Percentiles rank a stretch among this genome's conserved stretches.
phyloP scores from a whole-genome alignment of 2,113 vertebrate genomes.

The Archocentrus centrarchus region DNA sequence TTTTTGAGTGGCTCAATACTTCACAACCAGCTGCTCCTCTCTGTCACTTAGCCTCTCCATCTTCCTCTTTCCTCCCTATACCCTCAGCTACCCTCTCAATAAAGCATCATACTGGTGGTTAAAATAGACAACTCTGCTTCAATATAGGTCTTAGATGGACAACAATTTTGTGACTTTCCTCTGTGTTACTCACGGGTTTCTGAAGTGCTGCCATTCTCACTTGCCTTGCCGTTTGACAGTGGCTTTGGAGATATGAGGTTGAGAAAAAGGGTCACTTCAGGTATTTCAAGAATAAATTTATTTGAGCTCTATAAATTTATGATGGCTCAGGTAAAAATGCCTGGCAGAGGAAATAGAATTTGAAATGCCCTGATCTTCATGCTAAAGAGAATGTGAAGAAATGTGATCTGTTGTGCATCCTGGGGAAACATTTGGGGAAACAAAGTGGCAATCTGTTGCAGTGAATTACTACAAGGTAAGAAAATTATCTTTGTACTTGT shows the following conservation, averaged over 20 bases:
- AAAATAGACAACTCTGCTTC: constrained; percentile 42
- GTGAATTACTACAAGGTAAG: background rate
- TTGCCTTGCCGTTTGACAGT: constrained; percentile 10
- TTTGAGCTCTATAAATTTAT: constrained; percentile 33
- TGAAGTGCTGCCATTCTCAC: constrained; percentile 49
- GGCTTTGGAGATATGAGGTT: constrained; percentile 10
- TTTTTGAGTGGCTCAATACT: constrained; percentile 50
- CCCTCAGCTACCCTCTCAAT: constrained; percentile 38
- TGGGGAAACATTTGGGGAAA: background rate
- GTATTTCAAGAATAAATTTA: constrained; percentile 3
- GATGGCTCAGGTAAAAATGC: constrained; percentile 25
- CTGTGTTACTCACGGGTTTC: constrained; percentile 19
- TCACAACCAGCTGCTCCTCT: constrained; percentile 44
- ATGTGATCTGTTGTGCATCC: background rate
- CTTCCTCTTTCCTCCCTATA: constrained; percentile 22
- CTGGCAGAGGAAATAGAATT: constrained; percentile 22
- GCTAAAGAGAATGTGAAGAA: constrained; percentile 19
- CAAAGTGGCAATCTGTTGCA: background rate
- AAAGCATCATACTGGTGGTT: constrained; percentile 29
- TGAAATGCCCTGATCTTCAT: constrained; percentile 20
- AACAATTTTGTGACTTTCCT: background rate
- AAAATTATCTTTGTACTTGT: background rate
- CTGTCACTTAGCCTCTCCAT: constrained; percentile 61
- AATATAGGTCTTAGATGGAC: constrained; percentile 7
- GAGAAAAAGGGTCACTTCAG: constrained; percentile 16